Evolutionary conservation across 2,797 vertebrate genomes (phyloP).

Genomic region (Podarcis siculus): DNA sequence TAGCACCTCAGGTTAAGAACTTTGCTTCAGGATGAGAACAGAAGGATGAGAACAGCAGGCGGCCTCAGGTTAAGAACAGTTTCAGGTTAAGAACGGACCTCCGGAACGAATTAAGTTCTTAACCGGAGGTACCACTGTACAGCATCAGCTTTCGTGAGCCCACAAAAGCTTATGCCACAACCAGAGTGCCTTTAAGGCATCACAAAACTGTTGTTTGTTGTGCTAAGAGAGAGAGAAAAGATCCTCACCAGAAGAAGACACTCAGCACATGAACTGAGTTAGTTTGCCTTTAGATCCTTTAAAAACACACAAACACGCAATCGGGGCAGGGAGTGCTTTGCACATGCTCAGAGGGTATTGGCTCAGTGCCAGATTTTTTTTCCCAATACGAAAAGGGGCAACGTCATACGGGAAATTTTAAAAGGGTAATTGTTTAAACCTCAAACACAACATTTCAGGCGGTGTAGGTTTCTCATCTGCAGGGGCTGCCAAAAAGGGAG

Average conservation of each 20-base stretch:
- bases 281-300: neutral
- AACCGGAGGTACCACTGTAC: too few species aligned
- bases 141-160: too few species aligned
- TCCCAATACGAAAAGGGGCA: too few species aligned
- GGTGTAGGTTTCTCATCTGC: neutral
- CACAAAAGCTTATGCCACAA: too few species aligned
- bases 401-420: neutral
- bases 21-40: too few species aligned
- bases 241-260: neutral
- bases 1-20: too few species aligned
- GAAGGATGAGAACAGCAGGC: too few species aligned
- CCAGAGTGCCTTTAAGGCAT: too few species aligned
- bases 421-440: neutral
- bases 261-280: neutral
- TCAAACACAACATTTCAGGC: neutral
- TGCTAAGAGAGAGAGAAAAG: neutral
- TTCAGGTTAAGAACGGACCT: too few species aligned
- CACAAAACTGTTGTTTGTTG: neutral
- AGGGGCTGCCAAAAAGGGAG: neutral
- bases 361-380: neutral
- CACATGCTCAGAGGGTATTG: neutral
- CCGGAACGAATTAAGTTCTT: too few species aligned
- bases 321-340: neutral
- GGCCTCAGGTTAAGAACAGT: too few species aligned
- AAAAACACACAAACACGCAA: neutral